phyloP scores from a whole-genome alignment of 2,888 invertebrate species.

The Autographa pulchrina region DNA sequence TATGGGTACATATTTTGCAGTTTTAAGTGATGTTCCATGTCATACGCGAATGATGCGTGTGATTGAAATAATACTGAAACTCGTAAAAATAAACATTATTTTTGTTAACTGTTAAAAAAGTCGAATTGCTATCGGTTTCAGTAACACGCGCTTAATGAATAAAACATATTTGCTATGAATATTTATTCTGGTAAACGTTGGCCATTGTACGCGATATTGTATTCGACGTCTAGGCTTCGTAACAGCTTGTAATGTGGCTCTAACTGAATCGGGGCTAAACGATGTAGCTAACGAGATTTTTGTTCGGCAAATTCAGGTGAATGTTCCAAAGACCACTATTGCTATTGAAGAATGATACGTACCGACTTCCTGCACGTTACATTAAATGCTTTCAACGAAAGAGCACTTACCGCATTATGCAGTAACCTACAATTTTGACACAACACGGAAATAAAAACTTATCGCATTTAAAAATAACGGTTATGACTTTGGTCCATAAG shows the following conservation, averaged over 20 bases:
- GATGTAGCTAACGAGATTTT: slow-evolving; percentile 9
- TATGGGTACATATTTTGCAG: neutral
- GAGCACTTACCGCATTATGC: slow-evolving; percentile 35
- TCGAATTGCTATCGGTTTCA: slow-evolving; percentile 7
- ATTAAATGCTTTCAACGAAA: slow-evolving; percentile 45
- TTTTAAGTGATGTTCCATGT: neutral
- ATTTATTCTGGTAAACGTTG: slow-evolving; percentile 3
- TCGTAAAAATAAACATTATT: slow-evolving; percentile 6
- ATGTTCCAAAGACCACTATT: slow-evolving; percentile 29
- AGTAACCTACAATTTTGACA: slow-evolving; percentile 37
- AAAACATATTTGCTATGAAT: slow-evolving; percentile 16
- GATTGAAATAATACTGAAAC: slow-evolving; percentile 3
- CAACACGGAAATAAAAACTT: slow-evolving; percentile 29
- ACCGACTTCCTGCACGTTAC: slow-evolving; percentile 29
- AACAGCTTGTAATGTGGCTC: slow-evolving; percentile 1
- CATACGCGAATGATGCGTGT: neutral
- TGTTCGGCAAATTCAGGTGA: slow-evolving; percentile 5
- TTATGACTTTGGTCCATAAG: slow-evolving; percentile 30
- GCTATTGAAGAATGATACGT: slow-evolving; percentile 47
- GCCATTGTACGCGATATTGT: slow-evolving; percentile 9
- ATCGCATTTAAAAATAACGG: slow-evolving; percentile 33
- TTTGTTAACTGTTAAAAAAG: neutral
- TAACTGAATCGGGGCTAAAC: slow-evolving; percentile 10
- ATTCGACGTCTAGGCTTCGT: slow-evolving; percentile 3
- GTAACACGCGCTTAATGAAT: slow-evolving; percentile 7